Percentiles rank a stretch among this genome's conserved stretches.
phyloP scores from a whole-genome alignment of 2,113 vertebrate genomes.

The Nanorana parkeri region DNA sequence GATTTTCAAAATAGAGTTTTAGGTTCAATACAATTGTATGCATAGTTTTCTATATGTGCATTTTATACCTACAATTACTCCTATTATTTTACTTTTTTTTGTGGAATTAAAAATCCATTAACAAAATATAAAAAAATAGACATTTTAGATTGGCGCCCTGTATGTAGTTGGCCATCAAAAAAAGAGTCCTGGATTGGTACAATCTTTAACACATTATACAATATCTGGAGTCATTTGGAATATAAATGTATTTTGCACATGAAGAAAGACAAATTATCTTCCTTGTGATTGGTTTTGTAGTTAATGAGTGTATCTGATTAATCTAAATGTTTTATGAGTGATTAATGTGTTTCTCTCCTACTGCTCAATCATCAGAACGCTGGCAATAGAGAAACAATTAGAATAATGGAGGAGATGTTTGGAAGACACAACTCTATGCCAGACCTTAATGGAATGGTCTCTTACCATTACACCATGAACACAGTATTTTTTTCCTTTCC shows the following conservation, averaged over 20 bases:
- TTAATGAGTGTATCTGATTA: slow-evolving; percentile 59
- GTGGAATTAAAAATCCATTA: too few species aligned
- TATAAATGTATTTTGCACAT: slow-evolving; percentile 52
- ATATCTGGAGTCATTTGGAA: slow-evolving; percentile 47
- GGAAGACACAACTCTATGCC: slow-evolving; percentile 24
- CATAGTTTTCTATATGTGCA: too few species aligned
- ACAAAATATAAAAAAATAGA: too few species aligned
- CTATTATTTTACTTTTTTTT: too few species aligned
- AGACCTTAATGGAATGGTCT: slow-evolving; percentile 51
- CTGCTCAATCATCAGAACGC: slow-evolving; percentile 54
- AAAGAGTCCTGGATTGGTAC: neutral
- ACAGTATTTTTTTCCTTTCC: slow-evolving; percentile 10
- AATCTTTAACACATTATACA: slow-evolving; percentile 31
- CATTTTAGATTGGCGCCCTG: too few species aligned
- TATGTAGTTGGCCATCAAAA: too few species aligned
- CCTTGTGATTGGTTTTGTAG: slow-evolving; percentile 57
- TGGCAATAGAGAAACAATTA: slow-evolving; percentile 58
- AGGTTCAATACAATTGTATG: too few species aligned
- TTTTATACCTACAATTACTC: too few species aligned
- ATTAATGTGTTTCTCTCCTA: slow-evolving; percentile 54
- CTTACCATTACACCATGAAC: slow-evolving; percentile 27
- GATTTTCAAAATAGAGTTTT: too few species aligned
- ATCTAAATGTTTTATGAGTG: slow-evolving; percentile 58
- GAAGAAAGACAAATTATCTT: slow-evolving; percentile 57
- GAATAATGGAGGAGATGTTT: slow-evolving; percentile 51